phyloP scores from a whole-genome alignment of 2,797 vertebrate genomes.

The Scomberomorus guttatus region DNA sequence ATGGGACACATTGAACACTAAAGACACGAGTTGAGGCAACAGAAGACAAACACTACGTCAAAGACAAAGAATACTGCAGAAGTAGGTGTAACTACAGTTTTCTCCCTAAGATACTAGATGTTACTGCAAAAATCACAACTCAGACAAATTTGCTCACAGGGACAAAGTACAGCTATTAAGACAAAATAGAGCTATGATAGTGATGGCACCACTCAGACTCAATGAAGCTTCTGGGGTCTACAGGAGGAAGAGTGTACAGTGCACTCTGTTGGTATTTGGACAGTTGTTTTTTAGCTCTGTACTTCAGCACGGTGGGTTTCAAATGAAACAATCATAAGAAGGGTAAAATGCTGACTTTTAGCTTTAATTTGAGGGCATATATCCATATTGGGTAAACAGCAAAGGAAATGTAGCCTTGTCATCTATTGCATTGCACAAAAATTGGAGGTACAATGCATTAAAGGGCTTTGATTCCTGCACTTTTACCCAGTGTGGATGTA shows the following conservation, averaged over 20 bases:
- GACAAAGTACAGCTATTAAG: slow-evolving; percentile 19
- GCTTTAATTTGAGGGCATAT: neutral
- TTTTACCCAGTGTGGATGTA: neutral
- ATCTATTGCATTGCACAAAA: neutral
- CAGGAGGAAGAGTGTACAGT: slow-evolving; percentile 30
- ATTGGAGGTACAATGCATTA: neutral
- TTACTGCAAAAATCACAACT: slow-evolving; percentile 15
- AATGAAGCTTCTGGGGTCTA: slow-evolving; percentile 44
- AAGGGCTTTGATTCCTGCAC: slow-evolving; percentile 7
- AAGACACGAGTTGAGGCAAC: neutral
- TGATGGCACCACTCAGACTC: neutral
- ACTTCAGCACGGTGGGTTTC: neutral
- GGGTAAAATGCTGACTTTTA: slow-evolving; percentile 24
- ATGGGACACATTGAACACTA: neutral
- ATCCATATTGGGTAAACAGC: neutral
- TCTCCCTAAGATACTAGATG: neutral
- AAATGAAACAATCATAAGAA: neutral
- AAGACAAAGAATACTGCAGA: slow-evolving; percentile 1
- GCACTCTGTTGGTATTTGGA: slow-evolving; percentile 50
- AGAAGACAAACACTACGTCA: slow-evolving; percentile 4
- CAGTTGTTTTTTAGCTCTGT: slow-evolving; percentile 19
- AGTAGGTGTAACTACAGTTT: neutral
- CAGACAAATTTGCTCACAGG: neutral
- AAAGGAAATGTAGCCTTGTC: neutral
- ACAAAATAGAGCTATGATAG: neutral